phyloP scores from a whole-genome alignment of 92 coral and sea anemone species.

The Desmophyllum pertusum region DNA sequence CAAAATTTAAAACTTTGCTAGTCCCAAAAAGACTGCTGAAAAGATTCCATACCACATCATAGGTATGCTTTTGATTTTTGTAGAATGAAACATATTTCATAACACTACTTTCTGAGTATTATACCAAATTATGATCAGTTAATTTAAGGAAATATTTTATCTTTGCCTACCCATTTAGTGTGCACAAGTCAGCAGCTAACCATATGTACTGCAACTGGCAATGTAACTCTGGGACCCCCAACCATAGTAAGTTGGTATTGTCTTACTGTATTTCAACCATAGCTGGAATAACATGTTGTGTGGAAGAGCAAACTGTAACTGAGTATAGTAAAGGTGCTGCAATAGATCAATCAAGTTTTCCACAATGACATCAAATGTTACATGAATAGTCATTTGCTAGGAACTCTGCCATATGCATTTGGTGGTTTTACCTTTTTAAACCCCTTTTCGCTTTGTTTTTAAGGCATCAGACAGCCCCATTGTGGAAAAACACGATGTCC shows the following conservation, averaged over 20 bases:
- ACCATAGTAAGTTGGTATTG: not conserved
- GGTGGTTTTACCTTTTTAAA: not conserved
- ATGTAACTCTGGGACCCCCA: conserved; percentile 7
- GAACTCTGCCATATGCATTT: no score
- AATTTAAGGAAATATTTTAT: not conserved
- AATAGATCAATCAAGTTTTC: no score
- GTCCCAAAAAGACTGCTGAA: no score
- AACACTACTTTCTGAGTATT: not conserved
- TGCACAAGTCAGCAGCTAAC: conserved; percentile 4
- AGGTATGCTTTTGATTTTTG: not conserved
- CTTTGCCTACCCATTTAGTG: no score
- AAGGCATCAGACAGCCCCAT: conserved; percentile 15
- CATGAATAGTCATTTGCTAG: no score
- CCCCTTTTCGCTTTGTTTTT: not conserved
- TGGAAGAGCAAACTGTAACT: no score
- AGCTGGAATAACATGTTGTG: not conserved
- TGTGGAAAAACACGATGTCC: conserved; percentile 11
- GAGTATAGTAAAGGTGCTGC: no score
- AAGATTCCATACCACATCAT: no score
- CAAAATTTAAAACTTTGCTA: not conserved
- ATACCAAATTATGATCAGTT: not conserved
- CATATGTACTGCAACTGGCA: not conserved
- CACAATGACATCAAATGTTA: no score
- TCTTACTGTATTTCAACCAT: no score
- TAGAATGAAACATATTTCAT: not conserved